Evolutionary conservation across 2,113 vertebrate species (phyloP).

Genomic region (Oryzias woworae): DNA sequence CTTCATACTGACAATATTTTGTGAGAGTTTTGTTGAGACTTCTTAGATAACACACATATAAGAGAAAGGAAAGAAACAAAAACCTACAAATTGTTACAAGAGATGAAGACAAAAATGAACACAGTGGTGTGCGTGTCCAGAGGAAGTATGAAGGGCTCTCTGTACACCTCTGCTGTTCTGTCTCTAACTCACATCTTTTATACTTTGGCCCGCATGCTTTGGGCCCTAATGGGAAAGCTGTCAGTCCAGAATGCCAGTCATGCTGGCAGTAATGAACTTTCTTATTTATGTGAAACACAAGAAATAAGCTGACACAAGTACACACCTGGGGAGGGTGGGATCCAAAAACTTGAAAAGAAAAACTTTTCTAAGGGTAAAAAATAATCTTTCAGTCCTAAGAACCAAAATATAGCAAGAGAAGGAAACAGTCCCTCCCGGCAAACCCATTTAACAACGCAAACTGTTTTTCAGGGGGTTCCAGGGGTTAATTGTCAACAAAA

Average conservation of each 20-base stretch:
- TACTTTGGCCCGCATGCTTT: conserved; percentile 32
- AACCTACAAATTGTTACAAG: conserved; percentile 10
- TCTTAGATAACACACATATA: conserved; percentile 21
- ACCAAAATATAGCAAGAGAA: not conserved
- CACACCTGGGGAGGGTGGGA: not conserved
- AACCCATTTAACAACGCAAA: too few relatives aligned
- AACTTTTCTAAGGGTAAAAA: not conserved
- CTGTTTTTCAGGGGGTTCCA: too few relatives aligned
- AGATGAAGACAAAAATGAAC: conserved; percentile 4
- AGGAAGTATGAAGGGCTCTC: conserved; percentile 20
- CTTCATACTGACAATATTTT: too few relatives aligned
- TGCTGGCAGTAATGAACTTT: conserved; percentile 39
- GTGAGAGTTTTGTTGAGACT: too few relatives aligned
- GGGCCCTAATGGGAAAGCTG: conserved; percentile 45
- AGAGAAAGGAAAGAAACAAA: conserved; percentile 20
- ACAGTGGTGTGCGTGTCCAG: conserved; percentile 8
- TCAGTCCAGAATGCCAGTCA: conserved; percentile 54
- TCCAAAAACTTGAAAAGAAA: not conserved
- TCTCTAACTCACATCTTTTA: conserved; percentile 31
- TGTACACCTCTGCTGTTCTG: conserved; percentile 28
- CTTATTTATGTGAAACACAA: not conserved
- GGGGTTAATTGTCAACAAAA: too few relatives aligned
- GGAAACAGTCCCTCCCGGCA: not conserved
- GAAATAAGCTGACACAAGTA: not conserved
- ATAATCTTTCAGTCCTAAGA: too few relatives aligned